These are phyloP conservation scores for Drosophila kurseongensis DNA, from an alignment of 1,140 invertebrate species.

Conservation along the genomic window DNA sequence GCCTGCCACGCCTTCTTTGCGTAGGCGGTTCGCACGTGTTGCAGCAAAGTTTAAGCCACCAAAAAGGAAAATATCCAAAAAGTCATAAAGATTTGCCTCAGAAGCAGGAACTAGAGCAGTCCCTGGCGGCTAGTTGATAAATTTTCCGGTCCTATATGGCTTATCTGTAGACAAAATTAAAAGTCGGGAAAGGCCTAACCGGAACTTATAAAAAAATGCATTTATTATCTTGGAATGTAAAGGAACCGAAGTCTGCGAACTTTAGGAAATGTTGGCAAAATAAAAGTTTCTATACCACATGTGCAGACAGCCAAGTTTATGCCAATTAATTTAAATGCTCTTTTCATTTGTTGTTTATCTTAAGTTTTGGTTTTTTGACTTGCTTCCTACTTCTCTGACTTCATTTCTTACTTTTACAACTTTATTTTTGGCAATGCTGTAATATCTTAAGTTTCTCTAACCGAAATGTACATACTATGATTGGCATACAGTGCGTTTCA, in stretches of 20 bases:
- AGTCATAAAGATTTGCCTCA: constrained; percentile 76
- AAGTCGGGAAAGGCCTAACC: constrained; percentile 14
- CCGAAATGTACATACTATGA: constrained; percentile 24
- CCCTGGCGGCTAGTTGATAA: constrained; percentile 69
- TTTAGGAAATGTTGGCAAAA: background rate
- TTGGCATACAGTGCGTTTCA: constrained; percentile 23
- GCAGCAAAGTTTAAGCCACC: constrained; percentile 60
- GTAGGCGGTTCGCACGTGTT: constrained; percentile 63
- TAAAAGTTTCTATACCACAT: constrained; percentile 16
- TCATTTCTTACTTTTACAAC: constrained; percentile 22
- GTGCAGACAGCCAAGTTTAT: constrained; percentile 31
- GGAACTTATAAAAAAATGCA: constrained; percentile 17
- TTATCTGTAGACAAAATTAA: constrained; percentile 46
- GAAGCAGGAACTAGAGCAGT: constrained; percentile 40
- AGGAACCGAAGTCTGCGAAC: constrained; percentile 12
- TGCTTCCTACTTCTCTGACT: constrained; percentile 6
- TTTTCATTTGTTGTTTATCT: constrained; percentile 57
- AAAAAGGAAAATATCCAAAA: constrained; percentile 44
- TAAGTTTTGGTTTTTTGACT: constrained; percentile 44
- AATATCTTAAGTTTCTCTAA: constrained; percentile 19
- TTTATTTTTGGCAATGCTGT: constrained; percentile 27
- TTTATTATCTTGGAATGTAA: constrained; percentile 12
- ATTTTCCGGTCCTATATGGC: constrained; percentile 24
- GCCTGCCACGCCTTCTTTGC: constrained; percentile 44
- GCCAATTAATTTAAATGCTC: constrained; percentile 70